These are phyloP conservation scores for Melolontha melolontha DNA, from an alignment of 2,888 invertebrate species.

Conservation along the genomic window DNA sequence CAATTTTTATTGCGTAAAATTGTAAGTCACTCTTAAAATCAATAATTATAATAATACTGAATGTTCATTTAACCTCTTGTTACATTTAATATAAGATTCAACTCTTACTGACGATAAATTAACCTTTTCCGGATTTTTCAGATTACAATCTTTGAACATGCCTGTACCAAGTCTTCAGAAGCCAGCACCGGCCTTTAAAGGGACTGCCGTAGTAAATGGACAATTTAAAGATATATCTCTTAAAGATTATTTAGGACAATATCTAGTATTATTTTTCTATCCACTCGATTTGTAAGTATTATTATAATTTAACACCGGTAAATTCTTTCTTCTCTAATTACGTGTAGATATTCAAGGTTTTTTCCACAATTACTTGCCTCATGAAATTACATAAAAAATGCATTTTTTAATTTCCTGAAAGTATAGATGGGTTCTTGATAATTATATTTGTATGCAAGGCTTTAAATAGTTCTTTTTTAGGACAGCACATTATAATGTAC, in stretches of 20 bases:
- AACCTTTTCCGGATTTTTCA: constrained; percentile 22
- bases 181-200: constrained; percentile 83
- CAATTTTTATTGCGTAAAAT: constrained; percentile 7
- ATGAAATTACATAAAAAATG: not conserved
- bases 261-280: constrained; percentile 92
- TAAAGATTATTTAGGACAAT: constrained; percentile 86
- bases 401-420: not conserved
- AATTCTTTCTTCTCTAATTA: not conserved
- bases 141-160: constrained; percentile 51
- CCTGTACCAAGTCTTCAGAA: constrained; percentile 73
- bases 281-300: constrained; percentile 79
- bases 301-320: not conserved
- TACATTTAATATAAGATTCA: not conserved
- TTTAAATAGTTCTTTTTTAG: too few relatives aligned
- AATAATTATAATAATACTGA: constrained; percentile 8
- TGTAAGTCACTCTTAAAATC: constrained; percentile 20
- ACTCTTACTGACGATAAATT: constrained; percentile 1
- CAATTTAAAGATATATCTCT: constrained; percentile 85
- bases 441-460: not conserved
- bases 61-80: constrained; percentile 8
- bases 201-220: constrained; percentile 84
- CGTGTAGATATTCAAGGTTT: constrained; percentile 1
- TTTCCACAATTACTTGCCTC: not conserved
- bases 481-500: not conserved
- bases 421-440: not conserved